phyloP scores from a whole-genome alignment of 2,888 invertebrate species.

The Nesidiocoris tenuis region DNA sequence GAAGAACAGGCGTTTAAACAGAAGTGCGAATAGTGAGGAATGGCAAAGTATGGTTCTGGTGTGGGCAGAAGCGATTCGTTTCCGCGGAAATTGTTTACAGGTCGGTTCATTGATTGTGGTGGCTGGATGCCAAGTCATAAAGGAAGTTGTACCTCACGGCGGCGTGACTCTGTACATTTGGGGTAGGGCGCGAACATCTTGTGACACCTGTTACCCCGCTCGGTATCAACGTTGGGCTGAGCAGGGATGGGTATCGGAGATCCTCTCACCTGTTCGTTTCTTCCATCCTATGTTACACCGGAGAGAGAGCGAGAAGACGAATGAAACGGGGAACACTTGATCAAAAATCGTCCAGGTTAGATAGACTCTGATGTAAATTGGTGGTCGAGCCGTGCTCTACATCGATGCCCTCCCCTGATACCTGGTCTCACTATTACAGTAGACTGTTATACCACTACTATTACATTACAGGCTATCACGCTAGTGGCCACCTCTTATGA shows the following conservation, averaged over 20 bases:
- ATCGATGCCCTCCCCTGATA: not conserved
- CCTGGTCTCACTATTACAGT: too few species aligned
- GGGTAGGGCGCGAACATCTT: not conserved
- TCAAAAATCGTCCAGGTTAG: not conserved
- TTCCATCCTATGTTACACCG: not conserved
- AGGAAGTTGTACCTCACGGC: not conserved
- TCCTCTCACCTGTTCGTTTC: not conserved
- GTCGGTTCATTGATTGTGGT: too few species aligned
- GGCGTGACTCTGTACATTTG: not conserved
- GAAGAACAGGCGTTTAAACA: too few species aligned
- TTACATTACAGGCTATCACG: not conserved
- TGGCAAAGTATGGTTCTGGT: too few species aligned
- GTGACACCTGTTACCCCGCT: not conserved
- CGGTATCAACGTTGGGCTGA: too few species aligned
- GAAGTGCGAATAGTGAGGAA: too few species aligned
- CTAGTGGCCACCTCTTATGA: not conserved
- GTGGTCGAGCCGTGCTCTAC: not conserved
- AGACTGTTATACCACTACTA: too few species aligned
- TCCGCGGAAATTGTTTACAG: too few species aligned
- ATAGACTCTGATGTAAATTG: not conserved
- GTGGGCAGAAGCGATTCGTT: too few species aligned
- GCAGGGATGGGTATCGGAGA: not conserved
- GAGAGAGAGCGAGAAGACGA: not conserved
- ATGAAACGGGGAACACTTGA: not conserved
- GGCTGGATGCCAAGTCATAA: not conserved